These are phyloP conservation scores for Petrocephalus schoutedeni DNA, from an alignment of 2,797 vertebrate genomes.

Conservation along the genomic window DNA sequence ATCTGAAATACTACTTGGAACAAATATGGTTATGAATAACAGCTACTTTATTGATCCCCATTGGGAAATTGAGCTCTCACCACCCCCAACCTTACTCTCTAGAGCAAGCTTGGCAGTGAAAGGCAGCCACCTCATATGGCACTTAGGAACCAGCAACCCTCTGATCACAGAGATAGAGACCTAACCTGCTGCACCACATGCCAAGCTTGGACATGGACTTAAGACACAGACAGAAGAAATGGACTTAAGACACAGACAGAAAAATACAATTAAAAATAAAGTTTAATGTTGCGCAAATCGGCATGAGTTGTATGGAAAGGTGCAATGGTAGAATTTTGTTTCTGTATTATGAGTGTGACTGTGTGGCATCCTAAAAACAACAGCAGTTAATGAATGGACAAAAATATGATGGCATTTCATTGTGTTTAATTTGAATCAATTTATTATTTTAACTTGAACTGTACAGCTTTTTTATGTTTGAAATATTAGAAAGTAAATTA, in stretches of 20 bases:
- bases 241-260: background rate
- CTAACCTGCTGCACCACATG: too few species aligned
- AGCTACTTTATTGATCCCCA: too few species aligned
- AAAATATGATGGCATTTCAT: background rate
- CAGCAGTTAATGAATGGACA: background rate
- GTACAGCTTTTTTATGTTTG: background rate
- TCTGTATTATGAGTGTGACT: background rate
- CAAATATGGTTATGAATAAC: background rate
- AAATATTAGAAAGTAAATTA: background rate
- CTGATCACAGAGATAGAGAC: too few species aligned
- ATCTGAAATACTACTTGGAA: background rate
- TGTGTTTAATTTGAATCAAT: background rate
- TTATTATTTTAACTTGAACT: background rate
- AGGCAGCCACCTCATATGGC: too few species aligned
- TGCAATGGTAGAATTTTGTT: background rate
- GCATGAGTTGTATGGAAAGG: background rate
- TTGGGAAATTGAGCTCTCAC: too few species aligned
- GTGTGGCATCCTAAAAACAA: background rate
- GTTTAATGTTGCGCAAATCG: background rate
- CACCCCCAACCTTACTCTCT: too few species aligned
- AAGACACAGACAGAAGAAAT: too few species aligned
- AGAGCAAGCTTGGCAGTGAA: too few species aligned
- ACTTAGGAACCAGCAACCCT: too few species aligned
- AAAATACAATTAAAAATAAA: background rate
- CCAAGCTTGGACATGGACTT: too few species aligned